These are phyloP conservation scores for Nanger granti DNA, from an alignment of 2,113 vertebrate species.

Conservation along the genomic window DNA sequence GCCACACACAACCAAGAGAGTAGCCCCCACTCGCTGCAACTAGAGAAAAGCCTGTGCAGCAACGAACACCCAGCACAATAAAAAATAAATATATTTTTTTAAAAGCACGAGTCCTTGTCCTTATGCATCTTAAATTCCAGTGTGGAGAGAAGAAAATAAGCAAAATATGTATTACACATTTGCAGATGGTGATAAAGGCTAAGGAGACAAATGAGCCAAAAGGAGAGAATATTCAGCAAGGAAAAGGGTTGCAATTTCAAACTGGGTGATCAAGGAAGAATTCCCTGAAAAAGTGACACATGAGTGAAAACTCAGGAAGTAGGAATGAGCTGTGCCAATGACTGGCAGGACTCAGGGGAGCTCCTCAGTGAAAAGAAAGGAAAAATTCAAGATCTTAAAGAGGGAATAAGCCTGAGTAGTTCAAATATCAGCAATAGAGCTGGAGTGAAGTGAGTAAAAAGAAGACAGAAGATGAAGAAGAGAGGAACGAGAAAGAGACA, in stretches of 20 bases:
- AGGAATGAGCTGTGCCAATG: neutral
- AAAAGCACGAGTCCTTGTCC: neutral
- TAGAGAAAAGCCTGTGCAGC: neutral
- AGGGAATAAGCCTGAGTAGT: neutral
- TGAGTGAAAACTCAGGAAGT: neutral
- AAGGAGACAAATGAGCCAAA: constrained; percentile 11
- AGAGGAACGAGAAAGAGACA: neutral
- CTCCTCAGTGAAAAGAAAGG: neutral
- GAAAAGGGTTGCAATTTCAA: neutral
- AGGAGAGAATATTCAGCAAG: neutral
- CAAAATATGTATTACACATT: neutral
- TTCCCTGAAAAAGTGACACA: neutral
- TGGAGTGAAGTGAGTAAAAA: neutral
- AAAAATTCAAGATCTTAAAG: neutral
- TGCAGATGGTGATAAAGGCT: neutral
- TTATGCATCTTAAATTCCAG: neutral
- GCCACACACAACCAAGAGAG: neutral
- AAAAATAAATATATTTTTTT: neutral
- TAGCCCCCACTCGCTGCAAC: neutral
- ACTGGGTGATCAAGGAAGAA: neutral
- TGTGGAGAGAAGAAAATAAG: neutral
- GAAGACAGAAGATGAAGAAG: neutral
- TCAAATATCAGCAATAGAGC: neutral
- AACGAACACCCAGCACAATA: neutral
- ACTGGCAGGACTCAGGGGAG: neutral